Conservation (phyloP, 2,888 invertebrate genomes). For the Hemicrepidius hirtus region DNA sequence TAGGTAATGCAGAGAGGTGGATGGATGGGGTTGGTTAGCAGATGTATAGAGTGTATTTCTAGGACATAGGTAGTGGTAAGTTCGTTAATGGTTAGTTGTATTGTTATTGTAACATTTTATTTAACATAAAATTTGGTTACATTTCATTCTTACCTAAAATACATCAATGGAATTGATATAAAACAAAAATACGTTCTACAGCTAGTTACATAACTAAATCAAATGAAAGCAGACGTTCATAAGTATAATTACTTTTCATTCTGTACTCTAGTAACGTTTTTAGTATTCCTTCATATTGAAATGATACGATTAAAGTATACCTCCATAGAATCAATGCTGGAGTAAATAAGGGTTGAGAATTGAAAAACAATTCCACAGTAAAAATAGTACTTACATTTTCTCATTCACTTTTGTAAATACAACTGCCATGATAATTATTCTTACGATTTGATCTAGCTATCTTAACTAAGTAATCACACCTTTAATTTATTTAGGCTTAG, state of each 20-base stretch:
- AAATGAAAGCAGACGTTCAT: slow-evolving; percentile 41
- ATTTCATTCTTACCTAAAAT: slow-evolving; percentile 61
- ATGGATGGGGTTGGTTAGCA: too few species aligned
- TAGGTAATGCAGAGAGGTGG: too few species aligned
- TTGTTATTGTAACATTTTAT: slow-evolving; percentile 60
- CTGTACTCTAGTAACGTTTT: slow-evolving; percentile 43
- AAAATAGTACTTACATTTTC: slow-evolving; percentile 66
- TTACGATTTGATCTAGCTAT: slow-evolving; percentile 68
- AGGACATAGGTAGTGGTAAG: too few species aligned
- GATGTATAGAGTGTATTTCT: too few species aligned
- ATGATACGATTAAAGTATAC: slow-evolving; percentile 30
- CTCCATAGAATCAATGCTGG: slow-evolving; percentile 37
- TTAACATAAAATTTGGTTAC: slow-evolving; percentile 63
- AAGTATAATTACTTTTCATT: slow-evolving; percentile 37
- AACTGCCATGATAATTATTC: slow-evolving; percentile 67
- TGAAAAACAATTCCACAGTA: slow-evolving; percentile 59
- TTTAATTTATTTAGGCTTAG: slow-evolving; percentile 66
- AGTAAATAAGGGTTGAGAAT: slow-evolving; percentile 34
- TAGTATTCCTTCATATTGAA: slow-evolving; percentile 31
- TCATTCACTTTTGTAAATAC: slow-evolving; percentile 63
- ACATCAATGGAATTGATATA: slow-evolving; percentile 43
- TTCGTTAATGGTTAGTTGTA: too few species aligned
- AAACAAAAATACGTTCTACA: slow-evolving; percentile 39
- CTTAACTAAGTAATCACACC: slow-evolving; percentile 68
- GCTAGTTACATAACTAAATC: slow-evolving; percentile 38